Evolutionary conservation across 2,888 invertebrate species (phyloP), one percentile per base, ranked within the genome.

Genomic region (Macrosoma leucophasiata): DNA sequence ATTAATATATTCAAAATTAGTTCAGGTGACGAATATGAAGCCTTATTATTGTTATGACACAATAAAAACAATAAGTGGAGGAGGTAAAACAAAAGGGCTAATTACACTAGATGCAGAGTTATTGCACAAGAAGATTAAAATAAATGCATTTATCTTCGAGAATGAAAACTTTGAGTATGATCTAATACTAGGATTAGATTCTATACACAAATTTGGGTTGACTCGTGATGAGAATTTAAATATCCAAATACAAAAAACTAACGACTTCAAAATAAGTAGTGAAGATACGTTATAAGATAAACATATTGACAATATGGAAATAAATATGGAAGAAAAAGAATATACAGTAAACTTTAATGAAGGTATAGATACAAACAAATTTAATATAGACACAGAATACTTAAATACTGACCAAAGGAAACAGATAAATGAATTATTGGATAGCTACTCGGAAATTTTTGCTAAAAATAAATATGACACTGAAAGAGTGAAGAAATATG

Each of bases 381-480:
- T 46, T 18, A 15, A 33, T 10, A 42, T 33, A 12, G 6, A 7
- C 3, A 10, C 43, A 13, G 18, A 31, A 22, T 13, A 44, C 24
- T 28, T 48, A 27, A 21, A 44, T 20, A 11, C 9, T 6, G 8
- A 39, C 9, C 21, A 46, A 42, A 23, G 38, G 17, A 8, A 19
- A 15, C 26, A 33, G 10, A 48, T 48, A 21, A 6, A 43, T 25
- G 15, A 29, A 23, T 22, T 46, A 6, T 35, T 44, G n/a, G 25
- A 29, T 2, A 38, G 36, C 12, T 37, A 45, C 29, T 43, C 41
- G 28, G 31, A 40, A 15, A 10, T 19, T 0, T 46, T 46, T 33
- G 46, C 46, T 3, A 46, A 37, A 12, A 31, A 43, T 19, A 39
- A 43, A 33, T 41, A 41, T 21, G 41, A 43, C 21, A 32, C 33